Conservation (phyloP, 2,888 invertebrate species). For the Harmothoe impar region DNA sequence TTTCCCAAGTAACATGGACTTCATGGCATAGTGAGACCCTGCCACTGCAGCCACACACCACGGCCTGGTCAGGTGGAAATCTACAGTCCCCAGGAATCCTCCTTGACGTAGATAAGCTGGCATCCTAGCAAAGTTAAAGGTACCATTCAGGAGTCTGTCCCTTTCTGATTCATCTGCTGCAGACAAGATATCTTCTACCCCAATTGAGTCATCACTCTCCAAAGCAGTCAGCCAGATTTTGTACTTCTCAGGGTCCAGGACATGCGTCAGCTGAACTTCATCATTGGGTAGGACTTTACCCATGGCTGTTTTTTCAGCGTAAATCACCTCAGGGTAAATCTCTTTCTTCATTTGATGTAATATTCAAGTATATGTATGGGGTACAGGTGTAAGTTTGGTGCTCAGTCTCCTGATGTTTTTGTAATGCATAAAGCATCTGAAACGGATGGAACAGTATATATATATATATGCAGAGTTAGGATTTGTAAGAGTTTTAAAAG, state of each 20-base stretch:
- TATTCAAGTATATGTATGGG: no score
- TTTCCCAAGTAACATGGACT: not conserved
- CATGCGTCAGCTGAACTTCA: no score
- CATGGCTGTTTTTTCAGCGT: no score
- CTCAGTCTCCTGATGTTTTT: no score
- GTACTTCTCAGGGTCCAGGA: not conserved
- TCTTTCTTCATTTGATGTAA: no score
- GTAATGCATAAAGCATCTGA: no score
- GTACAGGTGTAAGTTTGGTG: no score
- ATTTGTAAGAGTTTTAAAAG: no score
- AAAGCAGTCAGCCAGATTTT: not conserved
- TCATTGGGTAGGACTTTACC: no score
- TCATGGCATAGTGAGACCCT: conserved; percentile 21
- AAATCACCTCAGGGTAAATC: no score
- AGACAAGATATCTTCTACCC: not conserved
- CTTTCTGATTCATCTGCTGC: not conserved
- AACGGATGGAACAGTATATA: no score
- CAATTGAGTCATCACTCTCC: not conserved
- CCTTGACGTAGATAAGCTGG: not conserved
- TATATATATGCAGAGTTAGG: no score
- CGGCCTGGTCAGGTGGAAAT: conserved; percentile 17
- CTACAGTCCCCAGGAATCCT: not conserved
- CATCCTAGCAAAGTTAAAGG: not conserved
- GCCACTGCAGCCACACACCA: conserved; percentile 28
- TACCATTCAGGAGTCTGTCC: conserved; percentile 7